Percentiles rank a stretch among this genome's conserved stretches.
phyloP scores from a whole-genome alignment of 2,888 invertebrate genomes.

The Camptogramma bilineatum region DNA sequence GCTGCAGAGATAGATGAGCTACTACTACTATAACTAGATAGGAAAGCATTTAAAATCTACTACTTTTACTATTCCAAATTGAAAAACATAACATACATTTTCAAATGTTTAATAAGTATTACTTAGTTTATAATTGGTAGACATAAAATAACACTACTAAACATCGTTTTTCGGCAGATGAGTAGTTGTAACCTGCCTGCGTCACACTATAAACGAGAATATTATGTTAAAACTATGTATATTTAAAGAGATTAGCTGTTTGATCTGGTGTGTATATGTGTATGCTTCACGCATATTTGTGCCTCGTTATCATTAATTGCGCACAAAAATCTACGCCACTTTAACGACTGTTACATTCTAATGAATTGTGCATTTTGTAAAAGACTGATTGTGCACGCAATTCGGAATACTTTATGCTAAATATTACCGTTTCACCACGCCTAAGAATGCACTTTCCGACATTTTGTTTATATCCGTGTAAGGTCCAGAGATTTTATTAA shows the following conservation, averaged over 20 bases:
- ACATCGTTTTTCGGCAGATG: constrained; percentile 9
- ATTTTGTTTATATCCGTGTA: constrained; percentile 1
- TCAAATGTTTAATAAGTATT: too few species aligned
- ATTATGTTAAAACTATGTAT: constrained; percentile 23
- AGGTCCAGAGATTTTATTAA: not conserved
- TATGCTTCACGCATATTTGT: constrained; percentile 55
- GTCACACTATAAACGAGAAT: constrained; percentile 12
- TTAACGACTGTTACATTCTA: constrained; percentile 33
- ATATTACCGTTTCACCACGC: constrained; percentile 19
- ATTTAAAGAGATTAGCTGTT: constrained; percentile 36
- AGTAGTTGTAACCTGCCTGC: constrained; percentile 3
- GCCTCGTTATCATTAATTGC: constrained; percentile 50
- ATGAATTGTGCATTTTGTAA: constrained; percentile 18
- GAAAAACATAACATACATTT: too few species aligned
- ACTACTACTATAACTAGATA: too few species aligned
- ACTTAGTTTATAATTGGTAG: not conserved
- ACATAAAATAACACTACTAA: not conserved
- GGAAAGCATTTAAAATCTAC: too few species aligned
- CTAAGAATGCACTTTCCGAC: constrained; percentile 22
- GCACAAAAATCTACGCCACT: constrained; percentile 42
- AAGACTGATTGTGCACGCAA: constrained; percentile 20
- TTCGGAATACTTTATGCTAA: constrained; percentile 10
- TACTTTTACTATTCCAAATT: too few species aligned
- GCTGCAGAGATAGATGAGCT: too few species aligned
- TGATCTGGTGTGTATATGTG: constrained; percentile 36